Evolutionary conservation across 2,888 invertebrate species (phyloP).

Genomic region (Thumatha senex): DNA sequence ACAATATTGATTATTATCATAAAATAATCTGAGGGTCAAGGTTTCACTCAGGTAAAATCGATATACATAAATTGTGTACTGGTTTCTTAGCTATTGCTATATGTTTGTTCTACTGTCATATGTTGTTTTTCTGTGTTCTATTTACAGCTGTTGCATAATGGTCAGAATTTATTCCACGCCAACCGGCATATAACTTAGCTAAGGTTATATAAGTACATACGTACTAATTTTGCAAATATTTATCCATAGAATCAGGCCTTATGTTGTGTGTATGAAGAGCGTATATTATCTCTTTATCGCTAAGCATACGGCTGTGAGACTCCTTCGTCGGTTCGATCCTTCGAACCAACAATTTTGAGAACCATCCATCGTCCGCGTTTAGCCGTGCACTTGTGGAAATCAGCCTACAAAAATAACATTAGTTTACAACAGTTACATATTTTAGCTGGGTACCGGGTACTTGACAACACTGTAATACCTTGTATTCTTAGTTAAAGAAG

Average conservation of each 20-base stretch:
- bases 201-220: conserved; percentile 83
- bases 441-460: conserved; percentile 29
- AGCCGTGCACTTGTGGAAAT: conserved; percentile 64
- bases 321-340: conserved; percentile 97
- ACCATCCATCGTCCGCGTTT: conserved; percentile 89
- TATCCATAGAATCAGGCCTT: conserved; percentile 92
- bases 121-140: conserved; percentile 44
- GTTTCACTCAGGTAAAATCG: conserved; percentile 35
- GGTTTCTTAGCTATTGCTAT: conserved; percentile 20
- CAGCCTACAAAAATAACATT: conserved; percentile 66
- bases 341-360: conserved; percentile 94
- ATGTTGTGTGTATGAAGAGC: conserved; percentile 98
- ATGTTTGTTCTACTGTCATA: not conserved
- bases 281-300: conserved; percentile 97
- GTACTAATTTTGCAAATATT: conserved; percentile 96
- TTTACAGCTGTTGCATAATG: conserved; percentile 75
- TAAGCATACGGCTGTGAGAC: conserved; percentile 97
- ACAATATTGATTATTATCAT: not conserved
- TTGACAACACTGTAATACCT: conserved; percentile 56
- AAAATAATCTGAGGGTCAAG: conserved; percentile 43
- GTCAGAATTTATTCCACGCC: conserved; percentile 34
- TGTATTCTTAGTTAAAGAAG: conserved; percentile 62
- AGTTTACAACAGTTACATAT: conserved; percentile 40
- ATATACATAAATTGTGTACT: conserved; percentile 28
- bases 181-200: conserved; percentile 36